These are phyloP conservation scores for Chondrosia reniformis DNA, from an alignment of 37 sponge, comb jelly and placozoan genomes.

Conservation along the genomic window DNA sequence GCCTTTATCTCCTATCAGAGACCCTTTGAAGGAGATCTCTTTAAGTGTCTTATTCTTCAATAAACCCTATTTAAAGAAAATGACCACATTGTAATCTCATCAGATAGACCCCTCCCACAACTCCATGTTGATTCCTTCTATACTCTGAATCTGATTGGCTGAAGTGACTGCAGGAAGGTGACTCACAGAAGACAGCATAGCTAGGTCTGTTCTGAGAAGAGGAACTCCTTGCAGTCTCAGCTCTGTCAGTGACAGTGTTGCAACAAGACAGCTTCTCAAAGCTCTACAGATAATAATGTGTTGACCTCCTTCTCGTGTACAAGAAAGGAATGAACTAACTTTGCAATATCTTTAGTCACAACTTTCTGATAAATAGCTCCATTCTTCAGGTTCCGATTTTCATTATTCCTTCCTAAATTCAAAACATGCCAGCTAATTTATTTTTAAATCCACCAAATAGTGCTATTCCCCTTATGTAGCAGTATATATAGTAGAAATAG, in stretches of 20 bases:
- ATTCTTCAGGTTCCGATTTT: background rate
- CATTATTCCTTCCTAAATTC: too few species aligned
- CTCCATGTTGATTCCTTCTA: background rate
- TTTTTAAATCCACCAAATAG: too few species aligned
- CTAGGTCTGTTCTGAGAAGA: background rate
- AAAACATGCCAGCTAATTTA: too few species aligned
- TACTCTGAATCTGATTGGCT: too few species aligned
- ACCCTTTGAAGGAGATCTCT: slow-evolving; percentile 48
- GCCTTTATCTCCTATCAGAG: slow-evolving; percentile 45
- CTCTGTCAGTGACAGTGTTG: background rate
- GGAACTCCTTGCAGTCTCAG: background rate
- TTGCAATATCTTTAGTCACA: background rate
- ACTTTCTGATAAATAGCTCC: background rate
- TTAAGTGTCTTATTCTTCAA: slow-evolving; percentile 32
- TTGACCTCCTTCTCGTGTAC: too few species aligned
- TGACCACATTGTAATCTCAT: background rate
- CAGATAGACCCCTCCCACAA: background rate
- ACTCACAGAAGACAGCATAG: too few species aligned
- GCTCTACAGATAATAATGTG: background rate
- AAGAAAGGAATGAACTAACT: too few species aligned
- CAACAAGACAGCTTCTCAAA: background rate
- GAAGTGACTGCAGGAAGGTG: too few species aligned
- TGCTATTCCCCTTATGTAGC: too few species aligned
- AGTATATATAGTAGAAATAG: too few species aligned
- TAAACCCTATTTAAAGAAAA: slow-evolving; percentile 31